Base-by-base conservation (phyloP, 1,140 invertebrate species). In the Euura lappo region DNA sequence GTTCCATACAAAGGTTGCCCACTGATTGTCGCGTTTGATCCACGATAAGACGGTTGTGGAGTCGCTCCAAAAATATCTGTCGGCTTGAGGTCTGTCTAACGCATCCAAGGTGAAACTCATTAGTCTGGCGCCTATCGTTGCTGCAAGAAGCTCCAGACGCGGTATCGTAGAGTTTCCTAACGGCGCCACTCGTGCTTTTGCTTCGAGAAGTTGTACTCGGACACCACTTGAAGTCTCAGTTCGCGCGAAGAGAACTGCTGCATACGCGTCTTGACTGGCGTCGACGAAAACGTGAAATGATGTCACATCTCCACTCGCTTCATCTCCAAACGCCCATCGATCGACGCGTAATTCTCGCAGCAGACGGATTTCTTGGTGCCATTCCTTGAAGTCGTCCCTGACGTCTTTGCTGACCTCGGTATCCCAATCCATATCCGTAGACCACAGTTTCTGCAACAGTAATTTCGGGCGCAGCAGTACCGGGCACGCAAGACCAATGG, bases 121-220 rank as follows among this genome's bases (percentile, higher is more conserved):
- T 65, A 87, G 69, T n/a, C 82, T 78, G 2, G 83, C 77, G 6
- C 87, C 73, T 28, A 89, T 69, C 4, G 83, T 65, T 3, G 89
- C 88, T 6, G 81, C 88, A 69, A 78, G 80, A 44, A 90, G 76
- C 77, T 90, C 89, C 13, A 90, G 74, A 72, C 86, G 68, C 7
- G 90, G 88, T 65, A 90, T 79, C 13, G 86, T 84, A 5, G 77
- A 65, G 11, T 74, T 75, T 79, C 87, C 86, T 4, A 87, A 68
- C 46, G 87, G 88, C 47, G 86, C 81, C 11, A 89, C 85, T 75
- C 84, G 77, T 71, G 80, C 78, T 78, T 88, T 87, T 13, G 80
- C 76, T 65, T 75, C 75, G 44, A 87, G 64, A 70, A 86, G 72
- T 28, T 70, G 74, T 2, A 67, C 44, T 64, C 67, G 66, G 6